Evolutionary conservation across 2,888 invertebrate genomes (phyloP), one percentile per base, ranked within the genome.

Genomic region (Conops quadrifasciatus): DNA sequence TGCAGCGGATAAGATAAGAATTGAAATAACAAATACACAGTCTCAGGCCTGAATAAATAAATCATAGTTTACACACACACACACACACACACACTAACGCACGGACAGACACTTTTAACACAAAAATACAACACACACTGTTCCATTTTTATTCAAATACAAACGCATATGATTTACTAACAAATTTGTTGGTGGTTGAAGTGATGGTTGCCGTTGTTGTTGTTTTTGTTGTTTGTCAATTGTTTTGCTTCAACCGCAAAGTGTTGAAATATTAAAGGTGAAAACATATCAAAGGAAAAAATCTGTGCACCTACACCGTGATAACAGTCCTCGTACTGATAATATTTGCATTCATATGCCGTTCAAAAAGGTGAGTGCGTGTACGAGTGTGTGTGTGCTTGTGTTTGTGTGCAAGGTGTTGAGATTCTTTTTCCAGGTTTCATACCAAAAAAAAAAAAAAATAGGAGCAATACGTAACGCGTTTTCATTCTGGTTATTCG

Each of bases 1-100:
- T 75, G 77, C 78, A 73, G 45, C 72, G 77, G 82, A 83, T 83
- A 83, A 83, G 82, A 83, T 83, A 83, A 83, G 79, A 76, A 76
- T 78, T 77, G 77, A 78, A 63, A 66, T 72, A 60, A 53, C 45
- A 47, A 26, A 24, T 24, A 56, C 11, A 65, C 24, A 5, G 45
- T 43, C 47, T 56, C 56, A 16, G 30, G 24, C 21, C 28, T 30
- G 43, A 66, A 66, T 53, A 53, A 66, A 53, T 53, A 53, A 53
- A 66, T 51, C 66, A 73, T 71, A 66, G 28, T 49, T 68, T 65
- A 71, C 65, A 67, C 70, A 67, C 59, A 63, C 51, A 71, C 62
- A 67, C 21, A 59, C 67, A 59, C 30, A 56, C 45, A 24, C 30
- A 65, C 30, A 65, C 51, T 16, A 47, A 24, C 45, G 49, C 21